Percentiles rank a stretch among this genome's conserved stretches.
These are phyloP conservation scores for Gastrophysa polygoni DNA, from an alignment of 2,888 invertebrate species.

Conservation along the genomic window DNA sequence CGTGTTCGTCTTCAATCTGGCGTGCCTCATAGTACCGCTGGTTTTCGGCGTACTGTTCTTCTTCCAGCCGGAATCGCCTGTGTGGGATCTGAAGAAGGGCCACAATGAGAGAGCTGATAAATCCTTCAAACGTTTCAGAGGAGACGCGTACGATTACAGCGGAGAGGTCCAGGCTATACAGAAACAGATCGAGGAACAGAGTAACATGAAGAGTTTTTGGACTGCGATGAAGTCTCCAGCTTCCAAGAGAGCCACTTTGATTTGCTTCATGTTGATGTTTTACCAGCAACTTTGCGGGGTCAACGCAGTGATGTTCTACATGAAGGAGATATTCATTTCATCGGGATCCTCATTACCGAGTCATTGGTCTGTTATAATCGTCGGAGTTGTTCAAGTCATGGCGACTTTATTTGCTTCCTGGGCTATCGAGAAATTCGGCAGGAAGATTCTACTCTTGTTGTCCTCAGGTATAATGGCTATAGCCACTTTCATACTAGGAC, in stretches of 20 bases:
- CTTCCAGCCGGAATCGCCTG: conserved; percentile 88
- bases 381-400: conserved; percentile 80
- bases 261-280: conserved; percentile 80
- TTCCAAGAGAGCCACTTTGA: conserved; percentile 70
- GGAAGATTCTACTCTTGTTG: conserved; percentile 75
- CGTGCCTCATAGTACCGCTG: conserved; percentile 71
- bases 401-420: conserved; percentile 76
- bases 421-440: conserved; percentile 80
- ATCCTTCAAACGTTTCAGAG: conserved; percentile 75
- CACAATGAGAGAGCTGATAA: conserved; percentile 70
- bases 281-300: conserved; percentile 87
- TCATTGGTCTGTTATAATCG: conserved; percentile 52
- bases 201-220: conserved; percentile 63
- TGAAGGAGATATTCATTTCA: conserved; percentile 71
- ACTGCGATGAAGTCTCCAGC: conserved; percentile 66
- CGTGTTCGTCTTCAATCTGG: conserved; percentile 66
- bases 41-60: conserved; percentile 73
- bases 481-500: conserved; percentile 70
- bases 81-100: conserved; percentile 70
- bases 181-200: conserved; percentile 61
- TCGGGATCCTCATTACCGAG: conserved; percentile 66
- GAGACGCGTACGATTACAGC: conserved; percentile 70
- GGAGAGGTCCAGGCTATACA: conserved; percentile 60
- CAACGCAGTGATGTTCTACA: conserved; percentile 83
- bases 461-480: conserved; percentile 76